Conservation (phyloP, 2,888 invertebrate genomes). For the Drosophila greeni region DNA sequence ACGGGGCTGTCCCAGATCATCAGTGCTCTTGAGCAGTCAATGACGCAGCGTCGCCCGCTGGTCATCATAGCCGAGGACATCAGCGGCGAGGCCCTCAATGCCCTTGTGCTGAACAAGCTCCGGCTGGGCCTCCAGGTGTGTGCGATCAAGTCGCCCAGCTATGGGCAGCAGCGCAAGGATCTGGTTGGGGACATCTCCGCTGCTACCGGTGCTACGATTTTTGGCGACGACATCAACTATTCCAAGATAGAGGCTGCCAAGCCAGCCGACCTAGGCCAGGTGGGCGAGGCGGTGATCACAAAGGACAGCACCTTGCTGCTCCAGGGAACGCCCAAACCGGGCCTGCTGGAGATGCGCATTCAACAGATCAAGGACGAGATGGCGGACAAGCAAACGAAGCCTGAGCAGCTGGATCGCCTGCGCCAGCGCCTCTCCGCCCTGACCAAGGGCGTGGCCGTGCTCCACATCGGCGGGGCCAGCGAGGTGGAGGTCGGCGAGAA, state of each 20-base stretch:
- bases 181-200: slow-evolving; percentile 95
- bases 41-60: slow-evolving; percentile 93
- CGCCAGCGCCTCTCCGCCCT: slow-evolving; percentile 94
- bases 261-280: slow-evolving; percentile 88
- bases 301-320: slow-evolving; percentile 91
- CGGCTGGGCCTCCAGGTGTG: slow-evolving; percentile 96
- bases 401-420: slow-evolving; percentile 96
- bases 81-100: slow-evolving; percentile 95
- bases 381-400: slow-evolving; percentile 87
- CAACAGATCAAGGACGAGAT: slow-evolving; percentile 93
- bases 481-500: slow-evolving; percentile 97
- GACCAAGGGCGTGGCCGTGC: slow-evolving; percentile 89
- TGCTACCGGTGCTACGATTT: slow-evolving; percentile 93
- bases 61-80: slow-evolving; percentile 97
- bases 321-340: slow-evolving; percentile 88
- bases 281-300: slow-evolving; percentile 93
- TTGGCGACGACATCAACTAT: slow-evolving; percentile 94
- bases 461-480: slow-evolving; percentile 92
- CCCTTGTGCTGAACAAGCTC: slow-evolving; percentile 93
- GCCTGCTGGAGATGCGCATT: slow-evolving; percentile 88
- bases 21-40: slow-evolving; percentile 96
- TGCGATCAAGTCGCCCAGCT: slow-evolving; percentile 97
- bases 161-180: slow-evolving; percentile 95
- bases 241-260: slow-evolving; percentile 93
- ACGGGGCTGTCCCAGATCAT: slow-evolving; percentile 97